Conservation (phyloP, 2,888 invertebrate species). For the Lasiommata megera region DNA sequence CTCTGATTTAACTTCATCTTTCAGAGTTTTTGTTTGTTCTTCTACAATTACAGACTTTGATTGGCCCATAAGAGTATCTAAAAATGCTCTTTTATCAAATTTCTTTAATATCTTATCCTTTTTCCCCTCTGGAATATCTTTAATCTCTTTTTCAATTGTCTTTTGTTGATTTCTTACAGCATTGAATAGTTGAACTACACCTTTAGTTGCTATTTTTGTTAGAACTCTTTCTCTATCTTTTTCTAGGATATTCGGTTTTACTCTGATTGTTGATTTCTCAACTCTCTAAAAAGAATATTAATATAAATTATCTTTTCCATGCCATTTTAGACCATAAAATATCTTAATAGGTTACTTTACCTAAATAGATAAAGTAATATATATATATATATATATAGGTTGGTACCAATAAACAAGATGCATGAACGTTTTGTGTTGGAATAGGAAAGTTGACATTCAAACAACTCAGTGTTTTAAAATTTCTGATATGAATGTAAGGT, state of each 20-base stretch:
- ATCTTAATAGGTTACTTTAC: too few relatives aligned
- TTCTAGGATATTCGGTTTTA: conserved; percentile 89
- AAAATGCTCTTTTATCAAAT: conserved; percentile 88
- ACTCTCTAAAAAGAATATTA: conserved; percentile 74
- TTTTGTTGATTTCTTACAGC: conserved; percentile 93
- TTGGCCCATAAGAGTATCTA: conserved; percentile 89
- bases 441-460: too few relatives aligned
- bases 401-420: too few relatives aligned
- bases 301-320: background rate
- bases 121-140: conserved; percentile 88
- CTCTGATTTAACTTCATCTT: conserved; percentile 66
- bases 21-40: conserved; percentile 58
- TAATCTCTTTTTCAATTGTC: conserved; percentile 86
- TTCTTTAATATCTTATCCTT: conserved; percentile 89
- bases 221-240: conserved; percentile 89
- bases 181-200: conserved; percentile 96
- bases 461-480: too few relatives aligned
- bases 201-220: conserved; percentile 93
- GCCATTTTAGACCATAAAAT: too few relatives aligned
- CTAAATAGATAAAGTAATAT: too few relatives aligned
- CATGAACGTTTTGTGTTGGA: too few relatives aligned
- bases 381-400: too few relatives aligned
- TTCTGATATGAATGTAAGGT: too few relatives aligned
- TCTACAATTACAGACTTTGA: conserved; percentile 80
- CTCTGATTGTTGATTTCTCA: conserved; percentile 83